These are phyloP conservation scores for Volucella inflata DNA, from an alignment of 2,888 invertebrate species.

Conservation along the genomic window DNA sequence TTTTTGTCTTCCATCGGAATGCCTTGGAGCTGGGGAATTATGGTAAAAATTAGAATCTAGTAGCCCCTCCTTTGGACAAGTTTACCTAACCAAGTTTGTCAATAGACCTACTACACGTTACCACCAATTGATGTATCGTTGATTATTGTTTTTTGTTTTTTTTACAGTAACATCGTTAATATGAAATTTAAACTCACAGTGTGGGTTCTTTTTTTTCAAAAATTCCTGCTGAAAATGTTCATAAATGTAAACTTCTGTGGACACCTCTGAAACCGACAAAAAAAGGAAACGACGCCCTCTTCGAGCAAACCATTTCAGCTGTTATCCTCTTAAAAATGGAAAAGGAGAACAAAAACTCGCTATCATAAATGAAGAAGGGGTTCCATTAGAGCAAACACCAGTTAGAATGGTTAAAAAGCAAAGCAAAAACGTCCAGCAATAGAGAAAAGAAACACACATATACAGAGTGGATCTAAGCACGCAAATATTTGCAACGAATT, in stretches of 20 bases:
- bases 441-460: conserved; percentile 18
- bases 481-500: conserved; percentile 68
- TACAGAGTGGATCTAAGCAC: conserved; percentile 14
- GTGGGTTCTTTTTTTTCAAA: background rate
- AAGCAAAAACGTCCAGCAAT: background rate
- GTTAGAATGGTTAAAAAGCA: background rate
- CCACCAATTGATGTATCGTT: background rate
- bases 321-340: conserved; percentile 6
- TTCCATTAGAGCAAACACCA: conserved; percentile 37
- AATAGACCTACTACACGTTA: background rate
- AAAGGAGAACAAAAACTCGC: background rate
- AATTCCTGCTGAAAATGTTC: conserved; percentile 23
- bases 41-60: conserved; percentile 22
- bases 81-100: conserved; percentile 54
- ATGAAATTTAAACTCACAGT: no score
- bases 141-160: no score
- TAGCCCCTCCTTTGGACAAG: conserved; percentile 31
- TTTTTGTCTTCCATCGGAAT: conserved; percentile 14
- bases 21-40: conserved; percentile 10
- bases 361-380: no score
- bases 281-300: background rate
- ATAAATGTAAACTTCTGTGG: conserved; percentile 15
- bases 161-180: no score
- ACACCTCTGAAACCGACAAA: conserved; percentile 1
- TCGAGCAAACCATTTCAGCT: background rate